These are phyloP conservation scores for Eleutherodactylus coqui DNA, from an alignment of 2,797 vertebrate genomes.

Conservation along the genomic window DNA sequence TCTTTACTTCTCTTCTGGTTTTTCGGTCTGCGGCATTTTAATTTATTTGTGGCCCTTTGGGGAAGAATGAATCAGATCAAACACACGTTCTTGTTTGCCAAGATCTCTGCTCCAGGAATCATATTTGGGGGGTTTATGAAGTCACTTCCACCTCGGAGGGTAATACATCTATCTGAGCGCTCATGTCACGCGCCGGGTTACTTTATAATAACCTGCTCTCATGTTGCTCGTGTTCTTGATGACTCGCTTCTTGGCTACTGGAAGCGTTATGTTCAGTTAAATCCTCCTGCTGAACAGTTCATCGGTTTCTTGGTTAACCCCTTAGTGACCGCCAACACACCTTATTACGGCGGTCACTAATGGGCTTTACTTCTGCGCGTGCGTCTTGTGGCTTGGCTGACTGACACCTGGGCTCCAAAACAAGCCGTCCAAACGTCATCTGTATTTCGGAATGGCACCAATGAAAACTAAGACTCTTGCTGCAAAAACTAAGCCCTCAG, in stretches of 20 bases:
- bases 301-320: conserved; percentile 1
- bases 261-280: background rate
- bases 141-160: conserved; percentile 32
- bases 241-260: conserved; percentile 38
- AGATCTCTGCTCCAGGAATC: conserved; percentile 22
- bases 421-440: too few relatives aligned
- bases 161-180: conserved; percentile 1
- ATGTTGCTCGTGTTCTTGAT: conserved; percentile 33
- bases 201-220: background rate
- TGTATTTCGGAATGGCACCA: too few relatives aligned
- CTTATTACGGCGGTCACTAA: too few relatives aligned
- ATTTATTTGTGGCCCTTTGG: conserved; percentile 35
- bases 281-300: background rate
- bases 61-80: conserved; percentile 27
- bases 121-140: conserved; percentile 36
- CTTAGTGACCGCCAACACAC: too few relatives aligned
- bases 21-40: conserved; percentile 63
- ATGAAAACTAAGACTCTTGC: too few relatives aligned
- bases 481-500: too few relatives aligned
- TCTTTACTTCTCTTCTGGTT: conserved; percentile 60
- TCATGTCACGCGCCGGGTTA: conserved; percentile 3
- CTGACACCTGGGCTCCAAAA: too few relatives aligned
- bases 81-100: conserved; percentile 19
- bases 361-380: too few relatives aligned
- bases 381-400: too few relatives aligned